Evolutionary conservation across 2,888 invertebrate species (phyloP), one percentile per base, ranked within the genome.

Genomic region (Nymphalis urticae): DNA sequence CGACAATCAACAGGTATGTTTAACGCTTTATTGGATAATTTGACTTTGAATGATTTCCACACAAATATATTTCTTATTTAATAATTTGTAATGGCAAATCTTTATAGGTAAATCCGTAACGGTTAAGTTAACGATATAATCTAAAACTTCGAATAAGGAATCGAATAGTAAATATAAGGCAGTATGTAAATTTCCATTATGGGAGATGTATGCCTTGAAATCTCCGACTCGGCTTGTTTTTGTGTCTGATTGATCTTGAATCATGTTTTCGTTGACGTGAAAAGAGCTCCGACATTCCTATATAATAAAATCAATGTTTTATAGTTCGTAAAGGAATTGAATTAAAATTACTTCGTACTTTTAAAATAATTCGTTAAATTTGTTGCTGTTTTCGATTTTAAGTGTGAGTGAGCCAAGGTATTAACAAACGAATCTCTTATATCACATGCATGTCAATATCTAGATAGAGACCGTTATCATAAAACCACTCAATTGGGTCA

Each of bases 201-300:
- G 61, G 71, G 24, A 42, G 65, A 66, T 63, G 66, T 66, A 66
- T 64, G 66, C 68, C 54, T 66, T 58, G 71, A 68, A 61, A 64
- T 64, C 53, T 47, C 51, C 60, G 51, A 59, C 56, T 68, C 62
- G 48, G 42, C 42, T 66, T 70, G 70, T 68, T 62, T 51, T 56
- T 65, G 68, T 68, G 59, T 36, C 67, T 72, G 75, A 75, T 73
- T 75, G 75, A 75, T 74, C 69, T 72, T 75, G 75, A 75, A 73
- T 74, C 68, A 70, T 69, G 68, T 60, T 72, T 70, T 72, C 72
- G 58, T 53, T 70, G 74, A 70, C 71, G 68, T 73, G 69, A 69
- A 75, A 73, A 66, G 68, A 48, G 59, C 17, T 61, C 68, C 72
- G 66, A 66, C 71, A 53, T 56, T 42, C 53, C 53, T 24, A 53